Evolutionary conservation across 1,140 invertebrate species (phyloP).

Genomic region (Saccostrea echinata): DNA sequence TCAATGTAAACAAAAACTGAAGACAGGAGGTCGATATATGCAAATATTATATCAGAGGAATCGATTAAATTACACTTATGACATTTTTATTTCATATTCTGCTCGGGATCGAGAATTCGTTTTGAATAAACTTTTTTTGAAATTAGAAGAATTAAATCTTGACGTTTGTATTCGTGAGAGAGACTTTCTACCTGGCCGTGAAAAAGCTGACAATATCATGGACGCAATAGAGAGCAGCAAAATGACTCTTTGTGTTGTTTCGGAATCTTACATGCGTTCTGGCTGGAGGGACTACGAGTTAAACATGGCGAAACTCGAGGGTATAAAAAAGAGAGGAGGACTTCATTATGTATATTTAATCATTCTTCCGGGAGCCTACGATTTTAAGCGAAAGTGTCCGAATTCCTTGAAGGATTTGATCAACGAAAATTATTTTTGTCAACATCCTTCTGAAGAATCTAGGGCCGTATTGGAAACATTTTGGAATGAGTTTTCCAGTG

Average conservation of each 20-base stretch:
- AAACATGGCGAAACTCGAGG: background rate
- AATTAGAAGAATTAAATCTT: background rate
- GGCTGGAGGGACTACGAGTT: background rate
- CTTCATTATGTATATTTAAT: background rate
- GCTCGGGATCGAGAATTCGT: background rate
- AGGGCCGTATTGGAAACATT: background rate
- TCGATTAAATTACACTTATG: background rate
- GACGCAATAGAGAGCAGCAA: background rate
- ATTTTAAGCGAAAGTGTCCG: background rate
- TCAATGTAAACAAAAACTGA: background rate
- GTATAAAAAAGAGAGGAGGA: background rate
- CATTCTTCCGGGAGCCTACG: background rate
- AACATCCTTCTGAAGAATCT: background rate
- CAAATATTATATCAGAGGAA: background rate
- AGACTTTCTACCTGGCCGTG: background rate
- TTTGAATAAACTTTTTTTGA: background rate
- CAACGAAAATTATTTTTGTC: background rate
- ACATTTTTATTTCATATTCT: conserved; percentile 4
- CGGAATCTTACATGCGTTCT: background rate
- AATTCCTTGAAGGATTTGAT: background rate
- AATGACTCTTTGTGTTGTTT: background rate
- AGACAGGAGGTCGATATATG: background rate
- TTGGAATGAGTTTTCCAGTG: background rate
- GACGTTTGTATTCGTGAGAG: background rate
- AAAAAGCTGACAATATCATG: background rate